These are phyloP conservation scores for Tribolium madens DNA, from an alignment of 1,140 invertebrate species.

Conservation along the genomic window DNA sequence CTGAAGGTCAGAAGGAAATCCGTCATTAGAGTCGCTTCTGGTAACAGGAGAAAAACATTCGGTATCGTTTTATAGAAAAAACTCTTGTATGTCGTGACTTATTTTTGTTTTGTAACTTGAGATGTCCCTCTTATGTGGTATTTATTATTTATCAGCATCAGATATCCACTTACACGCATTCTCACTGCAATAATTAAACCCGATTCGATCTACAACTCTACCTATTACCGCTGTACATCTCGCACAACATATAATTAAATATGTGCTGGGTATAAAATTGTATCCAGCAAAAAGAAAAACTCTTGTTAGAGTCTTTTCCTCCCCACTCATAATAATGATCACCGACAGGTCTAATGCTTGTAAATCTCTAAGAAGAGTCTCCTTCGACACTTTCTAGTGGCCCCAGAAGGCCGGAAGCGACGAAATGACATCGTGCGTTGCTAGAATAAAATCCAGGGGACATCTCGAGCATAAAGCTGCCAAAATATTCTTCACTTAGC, in stretches of 20 bases:
- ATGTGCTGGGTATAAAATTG: conserved; percentile 6
- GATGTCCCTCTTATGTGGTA: conserved; percentile 26
- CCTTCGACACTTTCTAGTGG: no score
- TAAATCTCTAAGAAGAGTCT: no score
- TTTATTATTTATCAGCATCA: conserved; percentile 36
- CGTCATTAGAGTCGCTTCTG: conserved; percentile 11
- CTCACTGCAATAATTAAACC: conserved; percentile 31
- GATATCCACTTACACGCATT: conserved; percentile 32
- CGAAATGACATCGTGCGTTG: no score
- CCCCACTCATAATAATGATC: background rate
- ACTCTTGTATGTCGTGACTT: conserved; percentile 11
- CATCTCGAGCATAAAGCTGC: background rate
- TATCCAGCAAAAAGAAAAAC: background rate
- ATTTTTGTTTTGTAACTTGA: conserved; percentile 26
- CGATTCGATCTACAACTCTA: conserved; percentile 26
- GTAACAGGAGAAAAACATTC: conserved; percentile 6
- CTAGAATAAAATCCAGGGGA: no score
- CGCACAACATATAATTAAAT: conserved; percentile 30
- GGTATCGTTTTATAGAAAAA: conserved; percentile 2
- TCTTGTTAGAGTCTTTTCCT: no score
- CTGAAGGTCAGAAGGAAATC: conserved; percentile 6
- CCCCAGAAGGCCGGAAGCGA: no score
- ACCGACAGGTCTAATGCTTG: no score
- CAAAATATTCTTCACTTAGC: background rate
- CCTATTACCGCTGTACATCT: conserved; percentile 29